These are phyloP conservation scores for Narcine bancroftii DNA, from an alignment of 2,113 vertebrate species.

Conservation along the genomic window DNA sequence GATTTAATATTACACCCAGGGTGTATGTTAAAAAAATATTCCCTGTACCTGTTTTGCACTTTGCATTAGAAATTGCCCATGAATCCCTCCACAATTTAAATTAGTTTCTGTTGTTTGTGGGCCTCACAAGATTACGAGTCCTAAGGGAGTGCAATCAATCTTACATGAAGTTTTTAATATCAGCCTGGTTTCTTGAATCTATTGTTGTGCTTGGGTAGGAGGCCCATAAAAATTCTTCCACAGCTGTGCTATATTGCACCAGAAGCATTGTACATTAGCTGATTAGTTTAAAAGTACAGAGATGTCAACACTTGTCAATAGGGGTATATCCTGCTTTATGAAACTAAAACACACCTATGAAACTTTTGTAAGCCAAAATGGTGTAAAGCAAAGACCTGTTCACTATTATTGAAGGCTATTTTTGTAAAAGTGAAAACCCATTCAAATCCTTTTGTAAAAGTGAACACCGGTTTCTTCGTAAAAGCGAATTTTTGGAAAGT, in stretches of 20 bases:
- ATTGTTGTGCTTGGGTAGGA: neutral
- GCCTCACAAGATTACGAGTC: neutral
- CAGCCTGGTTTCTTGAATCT: constrained; percentile 14
- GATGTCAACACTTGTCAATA: neutral
- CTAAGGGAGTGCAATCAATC: constrained; percentile 30
- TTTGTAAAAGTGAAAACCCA: too few species aligned
- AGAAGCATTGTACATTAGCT: neutral
- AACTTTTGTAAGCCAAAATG: too few species aligned
- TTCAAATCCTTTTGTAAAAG: too few species aligned
- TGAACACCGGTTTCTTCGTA: too few species aligned
- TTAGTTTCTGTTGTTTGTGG: neutral
- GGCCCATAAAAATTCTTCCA: neutral
- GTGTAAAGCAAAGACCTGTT: too few species aligned
- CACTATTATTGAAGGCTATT: too few species aligned
- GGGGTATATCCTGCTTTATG: too few species aligned
- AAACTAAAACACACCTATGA: too few species aligned
- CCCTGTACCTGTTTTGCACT: neutral
- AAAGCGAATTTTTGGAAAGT: too few species aligned
- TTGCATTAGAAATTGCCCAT: neutral
- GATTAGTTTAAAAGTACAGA: neutral
- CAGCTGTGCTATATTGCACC: neutral
- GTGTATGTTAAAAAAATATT: constrained; percentile 13
- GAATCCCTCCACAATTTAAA: constrained; percentile 19
- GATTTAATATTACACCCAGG: constrained; percentile 13
- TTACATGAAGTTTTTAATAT: neutral